Percentiles rank a stretch among this genome's conserved stretches.
Evolutionary conservation across 2,888 invertebrate genomes (phyloP).

Genomic region (Dicycla oo): DNA sequence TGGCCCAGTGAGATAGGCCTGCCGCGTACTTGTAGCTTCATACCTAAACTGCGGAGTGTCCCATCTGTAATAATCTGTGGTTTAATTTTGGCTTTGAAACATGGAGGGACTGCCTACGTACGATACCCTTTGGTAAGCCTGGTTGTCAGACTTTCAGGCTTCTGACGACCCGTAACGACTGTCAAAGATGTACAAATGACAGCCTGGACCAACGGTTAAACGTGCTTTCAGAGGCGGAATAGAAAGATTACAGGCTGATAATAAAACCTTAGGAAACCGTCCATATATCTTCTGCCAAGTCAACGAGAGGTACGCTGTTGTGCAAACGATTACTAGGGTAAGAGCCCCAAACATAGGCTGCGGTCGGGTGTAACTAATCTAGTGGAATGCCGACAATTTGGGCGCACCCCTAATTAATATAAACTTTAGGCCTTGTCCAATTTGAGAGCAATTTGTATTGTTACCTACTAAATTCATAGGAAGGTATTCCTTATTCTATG

Average conservation of each 20-base stretch:
- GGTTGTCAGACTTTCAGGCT: background rate
- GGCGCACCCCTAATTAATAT: slow-evolving; percentile 60
- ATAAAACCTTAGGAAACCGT: background rate
- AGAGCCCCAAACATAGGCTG: slow-evolving; percentile 53
- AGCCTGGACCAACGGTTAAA: background rate
- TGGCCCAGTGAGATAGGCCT: too few species aligned
- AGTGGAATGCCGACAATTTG: slow-evolving; percentile 66
- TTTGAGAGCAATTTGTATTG: slow-evolving; percentile 57
- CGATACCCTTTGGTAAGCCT: background rate
- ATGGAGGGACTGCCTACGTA: background rate
- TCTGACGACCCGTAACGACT: background rate
- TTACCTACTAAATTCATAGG: slow-evolving; percentile 1
- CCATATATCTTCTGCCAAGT: slow-evolving; percentile 22
- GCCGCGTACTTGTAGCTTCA: too few species aligned
- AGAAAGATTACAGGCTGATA: background rate
- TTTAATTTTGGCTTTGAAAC: too few species aligned
- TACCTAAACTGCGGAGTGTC: too few species aligned
- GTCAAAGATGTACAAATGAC: background rate
- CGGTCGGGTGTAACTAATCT: slow-evolving; percentile 62
- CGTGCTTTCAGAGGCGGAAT: background rate
- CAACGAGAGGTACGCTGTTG: slow-evolving; percentile 45
- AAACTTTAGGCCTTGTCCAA: slow-evolving; percentile 58
- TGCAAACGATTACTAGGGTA: slow-evolving; percentile 54
- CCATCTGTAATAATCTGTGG: too few species aligned
- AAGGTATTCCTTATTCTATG: background rate